phyloP scores from a whole-genome alignment of 2,888 invertebrate species.

The Mycalesis mineus region DNA sequence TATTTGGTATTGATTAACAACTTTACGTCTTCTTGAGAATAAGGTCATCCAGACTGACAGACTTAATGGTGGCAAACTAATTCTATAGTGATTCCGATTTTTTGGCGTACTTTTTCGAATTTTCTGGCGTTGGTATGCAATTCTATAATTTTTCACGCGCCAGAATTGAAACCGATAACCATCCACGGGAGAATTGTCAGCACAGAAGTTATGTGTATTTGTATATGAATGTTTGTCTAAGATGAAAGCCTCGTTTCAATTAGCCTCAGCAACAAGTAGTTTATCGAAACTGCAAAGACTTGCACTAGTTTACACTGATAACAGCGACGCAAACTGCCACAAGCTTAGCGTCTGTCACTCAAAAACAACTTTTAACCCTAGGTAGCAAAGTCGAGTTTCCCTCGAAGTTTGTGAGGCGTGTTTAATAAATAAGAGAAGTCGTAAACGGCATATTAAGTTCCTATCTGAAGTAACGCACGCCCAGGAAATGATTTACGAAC shows the following conservation, averaged over 20 bases:
- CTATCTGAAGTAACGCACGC: slow-evolving; percentile 2
- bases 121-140: too few species aligned
- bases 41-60: too few species aligned
- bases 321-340: slow-evolving; percentile 25
- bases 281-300: slow-evolving; percentile 15
- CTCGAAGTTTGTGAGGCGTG: neutral
- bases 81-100: too few species aligned
- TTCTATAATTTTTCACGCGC: too few species aligned
- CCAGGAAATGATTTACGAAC: neutral
- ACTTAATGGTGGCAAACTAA: too few species aligned
- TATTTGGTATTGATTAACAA: too few species aligned
- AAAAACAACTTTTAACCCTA: neutral
- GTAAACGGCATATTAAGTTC: slow-evolving; percentile 4
- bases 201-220: too few species aligned
- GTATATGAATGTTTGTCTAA: too few species aligned
- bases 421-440: slow-evolving; percentile 9
- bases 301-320: slow-evolving; percentile 31
- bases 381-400: neutral
- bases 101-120: too few species aligned
- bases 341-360: neutral
- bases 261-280: neutral
- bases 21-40: too few species aligned
- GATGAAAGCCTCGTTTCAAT: neutral
- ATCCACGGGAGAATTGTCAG: too few species aligned
- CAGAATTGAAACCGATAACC: too few species aligned